Evolutionary conservation across 2,113 vertebrate genomes (phyloP).

Genomic region (Ictalurus punctatus): DNA sequence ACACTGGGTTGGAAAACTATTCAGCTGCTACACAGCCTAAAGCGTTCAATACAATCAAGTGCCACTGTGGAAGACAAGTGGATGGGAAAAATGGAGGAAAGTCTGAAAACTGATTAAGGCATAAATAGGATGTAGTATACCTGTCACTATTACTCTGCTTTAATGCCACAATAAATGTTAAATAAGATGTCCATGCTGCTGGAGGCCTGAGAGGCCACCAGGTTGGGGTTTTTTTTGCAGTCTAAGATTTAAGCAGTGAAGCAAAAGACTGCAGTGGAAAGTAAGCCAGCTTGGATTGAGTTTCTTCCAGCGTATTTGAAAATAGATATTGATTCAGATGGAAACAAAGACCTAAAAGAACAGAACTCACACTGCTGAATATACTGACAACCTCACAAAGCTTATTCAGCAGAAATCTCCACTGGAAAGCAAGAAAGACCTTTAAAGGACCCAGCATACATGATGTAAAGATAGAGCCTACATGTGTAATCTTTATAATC

Average conservation of each 20-base stretch:
- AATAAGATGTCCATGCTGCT: slow-evolving; percentile 1
- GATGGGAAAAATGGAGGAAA: not conserved
- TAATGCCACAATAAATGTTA: slow-evolving; percentile 35
- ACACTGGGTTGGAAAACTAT: not conserved
- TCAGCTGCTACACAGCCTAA: not conserved
- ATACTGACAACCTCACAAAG: not conserved
- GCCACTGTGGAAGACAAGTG: slow-evolving; percentile 3
- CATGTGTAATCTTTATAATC: not conserved
- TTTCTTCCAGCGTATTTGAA: not conserved
- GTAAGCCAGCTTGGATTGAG: not conserved
- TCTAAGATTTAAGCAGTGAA: slow-evolving; percentile 6
- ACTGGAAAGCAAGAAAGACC: not conserved
- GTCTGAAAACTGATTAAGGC: slow-evolving; percentile 22
- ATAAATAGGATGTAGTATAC: slow-evolving; percentile 35
- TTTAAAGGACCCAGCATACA: not conserved
- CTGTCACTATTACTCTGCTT: slow-evolving; percentile 29
- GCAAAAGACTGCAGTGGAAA: slow-evolving; percentile 6
- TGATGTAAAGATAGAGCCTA: not conserved
- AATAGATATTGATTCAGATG: slow-evolving; percentile 9
- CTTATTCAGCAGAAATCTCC: not conserved
- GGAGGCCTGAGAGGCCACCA: slow-evolving; percentile 10
- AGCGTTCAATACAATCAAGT: slow-evolving; percentile 14
- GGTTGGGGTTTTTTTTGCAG: not conserved
- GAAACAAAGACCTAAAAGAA: not conserved
- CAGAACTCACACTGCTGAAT: not conserved